phyloP scores from a whole-genome alignment of 1,140 invertebrate genomes.

The Rhyzopertha dominica region DNA sequence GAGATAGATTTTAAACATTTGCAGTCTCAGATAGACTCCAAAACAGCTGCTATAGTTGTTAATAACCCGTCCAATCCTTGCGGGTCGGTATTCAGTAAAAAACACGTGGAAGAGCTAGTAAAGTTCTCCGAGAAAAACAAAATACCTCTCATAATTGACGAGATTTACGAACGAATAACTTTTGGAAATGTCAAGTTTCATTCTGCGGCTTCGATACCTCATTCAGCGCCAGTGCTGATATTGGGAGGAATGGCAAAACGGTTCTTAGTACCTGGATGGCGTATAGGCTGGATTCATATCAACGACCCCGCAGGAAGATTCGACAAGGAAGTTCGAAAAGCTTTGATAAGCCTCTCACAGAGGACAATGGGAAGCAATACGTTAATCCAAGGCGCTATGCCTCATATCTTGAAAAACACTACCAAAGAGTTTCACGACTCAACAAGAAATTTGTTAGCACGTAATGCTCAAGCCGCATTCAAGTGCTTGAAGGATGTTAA shows the following conservation, averaged over 20 bases:
- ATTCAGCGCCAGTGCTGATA: conserved; percentile 85
- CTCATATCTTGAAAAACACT: conserved; percentile 77
- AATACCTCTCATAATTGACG: conserved; percentile 94
- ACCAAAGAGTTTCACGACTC: conserved; percentile 80
- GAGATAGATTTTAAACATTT: conserved; percentile 84
- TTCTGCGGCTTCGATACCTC: conserved; percentile 77
- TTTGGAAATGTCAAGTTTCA: conserved; percentile 79
- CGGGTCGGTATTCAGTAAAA: conserved; percentile 81
- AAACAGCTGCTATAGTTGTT: conserved; percentile 86
- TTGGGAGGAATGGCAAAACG: conserved; percentile 93
- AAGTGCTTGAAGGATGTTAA: conserved; percentile 62
- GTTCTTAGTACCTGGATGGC: conserved; percentile 94
- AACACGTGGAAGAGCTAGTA: conserved; percentile 79
- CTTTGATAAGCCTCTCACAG: conserved; percentile 71
- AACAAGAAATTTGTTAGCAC: conserved; percentile 66
- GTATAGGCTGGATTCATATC: conserved; percentile 95
- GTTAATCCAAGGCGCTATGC: conserved; percentile 88
- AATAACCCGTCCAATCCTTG: conserved; percentile 99
- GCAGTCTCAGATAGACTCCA: conserved; percentile 82
- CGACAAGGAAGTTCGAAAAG: conserved; percentile 61
- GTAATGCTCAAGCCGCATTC: conserved; percentile 78
- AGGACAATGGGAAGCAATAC: conserved; percentile 89
- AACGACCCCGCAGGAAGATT: conserved; percentile 78
- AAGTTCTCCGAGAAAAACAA: conserved; percentile 73
- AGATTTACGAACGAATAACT: conserved; percentile 93